phyloP scores from a whole-genome alignment of 2,113 vertebrate genomes.

The Melanocharis versteri region DNA sequence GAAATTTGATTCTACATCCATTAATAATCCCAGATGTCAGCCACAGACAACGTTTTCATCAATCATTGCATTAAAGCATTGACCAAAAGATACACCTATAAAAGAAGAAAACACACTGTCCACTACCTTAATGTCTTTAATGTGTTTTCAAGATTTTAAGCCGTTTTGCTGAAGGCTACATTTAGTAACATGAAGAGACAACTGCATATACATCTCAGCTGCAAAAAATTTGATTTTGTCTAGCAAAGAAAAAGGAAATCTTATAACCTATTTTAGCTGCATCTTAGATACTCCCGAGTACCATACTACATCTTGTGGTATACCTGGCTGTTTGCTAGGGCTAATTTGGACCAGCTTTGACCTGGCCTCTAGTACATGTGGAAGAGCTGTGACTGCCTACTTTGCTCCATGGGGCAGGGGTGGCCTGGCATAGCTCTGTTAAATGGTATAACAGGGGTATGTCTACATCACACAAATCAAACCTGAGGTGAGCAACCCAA shows the following conservation, averaged over 20 bases:
- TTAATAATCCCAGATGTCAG: conserved; percentile 68
- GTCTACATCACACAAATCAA: neutral
- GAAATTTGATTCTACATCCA: conserved; percentile 42
- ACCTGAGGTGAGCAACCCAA: neutral
- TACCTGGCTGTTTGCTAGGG: neutral
- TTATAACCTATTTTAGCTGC: neutral
- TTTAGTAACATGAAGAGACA: neutral
- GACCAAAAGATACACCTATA: conserved; percentile 61
- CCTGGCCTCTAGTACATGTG: neutral
- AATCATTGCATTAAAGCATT: conserved; percentile 69
- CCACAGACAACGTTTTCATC: conserved; percentile 59
- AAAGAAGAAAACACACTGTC: conserved; percentile 50
- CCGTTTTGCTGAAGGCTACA: conserved; percentile 54
- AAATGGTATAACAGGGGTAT: neutral
- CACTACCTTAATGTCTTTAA: conserved; percentile 51
- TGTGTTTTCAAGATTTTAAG: conserved; percentile 51
- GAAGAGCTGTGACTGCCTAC: neutral
- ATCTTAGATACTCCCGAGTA: neutral
- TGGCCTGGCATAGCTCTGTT: neutral
- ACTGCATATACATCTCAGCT: neutral
- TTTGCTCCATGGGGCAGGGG: neutral
- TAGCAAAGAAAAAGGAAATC: neutral
- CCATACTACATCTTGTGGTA: neutral
- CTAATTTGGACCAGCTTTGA: neutral
- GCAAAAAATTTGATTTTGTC: neutral